Conservation (phyloP, 2,113 vertebrate genomes). For the Poicephalus meyeri region DNA sequence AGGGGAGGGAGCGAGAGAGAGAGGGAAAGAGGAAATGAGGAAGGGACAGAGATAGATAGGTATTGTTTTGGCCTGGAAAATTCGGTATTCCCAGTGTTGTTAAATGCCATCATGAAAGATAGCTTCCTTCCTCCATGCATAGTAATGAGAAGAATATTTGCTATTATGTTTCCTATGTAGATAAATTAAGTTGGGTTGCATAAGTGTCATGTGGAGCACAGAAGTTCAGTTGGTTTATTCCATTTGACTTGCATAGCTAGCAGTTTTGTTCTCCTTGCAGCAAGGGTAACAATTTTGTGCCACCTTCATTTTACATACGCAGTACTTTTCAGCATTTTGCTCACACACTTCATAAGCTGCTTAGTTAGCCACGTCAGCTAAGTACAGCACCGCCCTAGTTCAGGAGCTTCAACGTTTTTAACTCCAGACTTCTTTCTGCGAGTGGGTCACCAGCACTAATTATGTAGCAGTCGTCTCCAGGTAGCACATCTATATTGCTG, state of each 20-base stretch:
- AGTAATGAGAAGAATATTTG: neutral
- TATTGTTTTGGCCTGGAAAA: neutral
- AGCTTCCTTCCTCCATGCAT: neutral
- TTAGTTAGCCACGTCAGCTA: neutral
- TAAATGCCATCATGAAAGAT: neutral
- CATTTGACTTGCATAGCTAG: neutral
- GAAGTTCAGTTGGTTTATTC: neutral
- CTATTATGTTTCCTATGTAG: neutral
- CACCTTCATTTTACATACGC: neutral
- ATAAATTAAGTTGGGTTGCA: neutral
- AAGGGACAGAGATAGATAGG: neutral
- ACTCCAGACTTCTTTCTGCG: neutral
- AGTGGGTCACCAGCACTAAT: neutral
- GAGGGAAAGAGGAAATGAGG: neutral
- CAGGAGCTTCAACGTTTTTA: neutral
- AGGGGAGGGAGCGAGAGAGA: neutral
- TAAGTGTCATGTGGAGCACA: neutral
- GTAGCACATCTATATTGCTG: neutral
- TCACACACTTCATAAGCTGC: neutral
- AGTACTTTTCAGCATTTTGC: neutral
- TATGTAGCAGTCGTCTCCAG: neutral
- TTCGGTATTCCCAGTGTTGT: neutral
- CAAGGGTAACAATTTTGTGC: neutral
- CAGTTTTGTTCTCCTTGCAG: slow-evolving; percentile 2
- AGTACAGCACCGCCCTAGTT: neutral